Conservation (phyloP, 2,113 vertebrate species). For the Lasiurus borealis region DNA sequence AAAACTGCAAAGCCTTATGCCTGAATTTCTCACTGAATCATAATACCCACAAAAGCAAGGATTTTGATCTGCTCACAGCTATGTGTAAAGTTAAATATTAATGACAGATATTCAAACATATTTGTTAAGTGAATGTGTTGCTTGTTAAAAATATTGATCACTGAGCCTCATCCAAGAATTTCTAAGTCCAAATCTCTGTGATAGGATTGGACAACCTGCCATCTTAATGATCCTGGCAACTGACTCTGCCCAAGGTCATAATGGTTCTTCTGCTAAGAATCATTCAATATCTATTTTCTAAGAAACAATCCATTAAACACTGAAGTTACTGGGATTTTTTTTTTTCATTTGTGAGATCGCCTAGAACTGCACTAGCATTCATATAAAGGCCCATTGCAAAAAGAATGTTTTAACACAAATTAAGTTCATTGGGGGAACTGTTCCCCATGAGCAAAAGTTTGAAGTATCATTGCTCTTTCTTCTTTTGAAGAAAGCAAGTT, state of each 20-base stretch:
- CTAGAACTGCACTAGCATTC: neutral
- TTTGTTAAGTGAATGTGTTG: neutral
- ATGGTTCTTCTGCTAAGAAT: neutral
- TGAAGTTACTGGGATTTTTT: neutral
- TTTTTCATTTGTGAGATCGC: neutral
- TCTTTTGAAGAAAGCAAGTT: neutral
- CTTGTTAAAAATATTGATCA: neutral
- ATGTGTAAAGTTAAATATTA: neutral
- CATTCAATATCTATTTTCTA: neutral
- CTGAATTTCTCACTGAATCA: neutral
- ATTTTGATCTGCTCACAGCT: constrained; percentile 12
- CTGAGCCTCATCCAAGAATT: neutral
- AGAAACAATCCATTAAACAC: neutral
- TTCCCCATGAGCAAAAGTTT: neutral
- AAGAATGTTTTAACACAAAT: neutral
- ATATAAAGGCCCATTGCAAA: neutral
- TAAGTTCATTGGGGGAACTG: neutral
- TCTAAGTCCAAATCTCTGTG: constrained; percentile 35
- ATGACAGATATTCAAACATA: neutral
- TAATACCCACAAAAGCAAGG: neutral
- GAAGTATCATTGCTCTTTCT: neutral
- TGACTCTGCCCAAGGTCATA: neutral
- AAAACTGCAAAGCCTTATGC: neutral
- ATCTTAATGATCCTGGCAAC: neutral
- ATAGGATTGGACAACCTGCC: neutral